Evolutionary conservation across 2,888 invertebrate species (phyloP).

Genomic region (Spilarctia lutea): DNA sequence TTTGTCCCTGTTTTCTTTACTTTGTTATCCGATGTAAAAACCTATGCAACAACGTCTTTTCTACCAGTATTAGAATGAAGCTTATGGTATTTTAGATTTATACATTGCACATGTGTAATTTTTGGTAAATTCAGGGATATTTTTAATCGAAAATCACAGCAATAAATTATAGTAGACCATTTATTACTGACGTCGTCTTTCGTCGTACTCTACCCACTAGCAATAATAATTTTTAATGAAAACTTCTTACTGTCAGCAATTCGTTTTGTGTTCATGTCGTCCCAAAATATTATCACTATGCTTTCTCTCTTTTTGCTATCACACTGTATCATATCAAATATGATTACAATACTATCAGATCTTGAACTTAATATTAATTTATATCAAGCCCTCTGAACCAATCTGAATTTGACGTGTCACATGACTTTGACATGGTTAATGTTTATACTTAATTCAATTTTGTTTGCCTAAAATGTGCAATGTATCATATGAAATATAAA

Average conservation of each 20-base stretch:
- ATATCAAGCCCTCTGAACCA: neutral
- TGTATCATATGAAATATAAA: conserved; percentile 4
- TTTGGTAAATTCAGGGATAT: neutral
- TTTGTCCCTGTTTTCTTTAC: neutral
- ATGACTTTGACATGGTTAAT: too few relatives aligned
- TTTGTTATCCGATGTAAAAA: neutral
- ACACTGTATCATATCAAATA: too few relatives aligned
- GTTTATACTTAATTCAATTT: neutral
- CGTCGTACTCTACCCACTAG: too few relatives aligned
- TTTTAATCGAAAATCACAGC: too few relatives aligned
- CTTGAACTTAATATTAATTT: too few relatives aligned
- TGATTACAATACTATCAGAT: too few relatives aligned
- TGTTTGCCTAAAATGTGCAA: conserved; percentile 2
- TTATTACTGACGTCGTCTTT: neutral
- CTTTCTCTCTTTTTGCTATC: too few relatives aligned
- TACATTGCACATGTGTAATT: conserved; percentile 5
- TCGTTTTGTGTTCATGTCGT: too few relatives aligned
- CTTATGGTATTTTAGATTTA: neutral
- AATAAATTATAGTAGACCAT: neutral
- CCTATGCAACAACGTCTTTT: conserved; percentile 7
- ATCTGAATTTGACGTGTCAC: neutral
- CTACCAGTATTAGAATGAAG: conserved; percentile 10
- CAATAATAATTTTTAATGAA: too few relatives aligned
- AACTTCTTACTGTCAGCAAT: too few relatives aligned
- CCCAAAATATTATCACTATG: too few relatives aligned